Base-by-base conservation (phyloP, 2,888 invertebrate genomes). In the Athalia circularis region DNA sequence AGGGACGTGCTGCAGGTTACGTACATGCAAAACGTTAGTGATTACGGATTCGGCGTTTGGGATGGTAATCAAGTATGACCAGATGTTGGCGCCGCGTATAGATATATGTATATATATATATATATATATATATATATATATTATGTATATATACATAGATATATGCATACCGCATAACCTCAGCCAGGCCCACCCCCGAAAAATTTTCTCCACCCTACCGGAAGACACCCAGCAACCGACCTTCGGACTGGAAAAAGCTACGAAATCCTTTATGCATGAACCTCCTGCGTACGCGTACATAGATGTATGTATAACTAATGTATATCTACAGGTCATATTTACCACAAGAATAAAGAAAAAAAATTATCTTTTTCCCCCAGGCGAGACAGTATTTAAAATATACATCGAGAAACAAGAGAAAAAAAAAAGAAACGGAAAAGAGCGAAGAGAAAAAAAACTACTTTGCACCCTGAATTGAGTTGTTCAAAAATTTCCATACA, bases 11-110 rank as follows among this genome's bases (percentile, higher is more conserved):
- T 29, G 29, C 29, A 29, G 29, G 65, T 65, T 74, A 61, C 74
- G 79, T 79, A 79, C 81, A 83, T 84, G 83, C 82, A 84, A 83
- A 83, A 72, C 77, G 80, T 29, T 29, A 68, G 80, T 82, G 79
- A 80, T 83, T 82, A 80, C 79, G 81, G 81, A 83, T 79, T 76
- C 79, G 75, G 70, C 81, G 81, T 81, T 80, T 80, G 74, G 78
- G 79, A 84, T 84, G 83, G 82, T 84, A 83, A 84, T 84, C 84
- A 80, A 82, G 79, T 78, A 80, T 80, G 81, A 68, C 81, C 83
- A 83, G 82, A 83, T 84, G 84, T 82, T 81, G 84, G 80, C 62
- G 74, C 45, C 52, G 65, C 45, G 6, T 65, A 45, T 43, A 59
- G 67, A 47, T 45, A 9, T 43, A 15, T 52, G 45, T n/a, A 54